Percentiles rank a stretch among this genome's conserved stretches.
phyloP scores from a whole-genome alignment of 2,797 vertebrate genomes.

The Clarias fuscus region DNA sequence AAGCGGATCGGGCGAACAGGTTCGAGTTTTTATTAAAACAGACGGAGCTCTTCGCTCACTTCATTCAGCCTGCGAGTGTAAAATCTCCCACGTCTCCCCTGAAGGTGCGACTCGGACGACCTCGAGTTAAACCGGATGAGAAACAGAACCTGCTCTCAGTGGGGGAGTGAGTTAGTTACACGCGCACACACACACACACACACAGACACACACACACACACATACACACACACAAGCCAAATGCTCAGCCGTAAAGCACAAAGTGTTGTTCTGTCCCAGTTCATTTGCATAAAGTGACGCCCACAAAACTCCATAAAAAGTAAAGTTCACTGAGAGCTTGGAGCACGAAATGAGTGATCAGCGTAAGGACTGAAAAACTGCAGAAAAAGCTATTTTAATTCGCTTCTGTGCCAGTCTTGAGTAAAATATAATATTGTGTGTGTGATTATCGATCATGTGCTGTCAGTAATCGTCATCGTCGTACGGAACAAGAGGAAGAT shows the following conservation, averaged over 20 bases:
- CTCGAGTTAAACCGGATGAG: slow-evolving; percentile 82
- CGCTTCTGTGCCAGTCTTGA: neutral
- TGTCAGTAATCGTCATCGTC: slow-evolving; percentile 80
- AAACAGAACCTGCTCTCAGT: slow-evolving; percentile 83
- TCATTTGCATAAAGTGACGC: neutral
- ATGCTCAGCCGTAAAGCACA: neutral
- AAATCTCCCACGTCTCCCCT: slow-evolving; percentile 84
- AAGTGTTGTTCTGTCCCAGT: neutral
- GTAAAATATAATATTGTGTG: neutral
- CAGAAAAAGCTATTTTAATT: neutral
- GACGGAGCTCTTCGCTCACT: slow-evolving; percentile 88
- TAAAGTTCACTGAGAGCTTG: neutral
- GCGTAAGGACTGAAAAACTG: neutral
- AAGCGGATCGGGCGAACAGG: slow-evolving; percentile 83
- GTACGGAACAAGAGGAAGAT: slow-evolving; percentile 86
- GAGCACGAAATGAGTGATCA: neutral
- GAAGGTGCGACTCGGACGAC: slow-evolving; percentile 81
- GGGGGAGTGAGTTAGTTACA: slow-evolving; percentile 78
- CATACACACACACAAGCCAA: neutral
- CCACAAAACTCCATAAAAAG: neutral
- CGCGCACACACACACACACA: neutral
- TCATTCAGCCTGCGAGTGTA: slow-evolving; percentile 85
- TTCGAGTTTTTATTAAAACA: slow-evolving; percentile 89
- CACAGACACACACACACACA: neutral
- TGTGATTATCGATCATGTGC: neutral